Base-by-base conservation (phyloP, 2,797 vertebrate species). In the Sarcoramphus papa region DNA sequence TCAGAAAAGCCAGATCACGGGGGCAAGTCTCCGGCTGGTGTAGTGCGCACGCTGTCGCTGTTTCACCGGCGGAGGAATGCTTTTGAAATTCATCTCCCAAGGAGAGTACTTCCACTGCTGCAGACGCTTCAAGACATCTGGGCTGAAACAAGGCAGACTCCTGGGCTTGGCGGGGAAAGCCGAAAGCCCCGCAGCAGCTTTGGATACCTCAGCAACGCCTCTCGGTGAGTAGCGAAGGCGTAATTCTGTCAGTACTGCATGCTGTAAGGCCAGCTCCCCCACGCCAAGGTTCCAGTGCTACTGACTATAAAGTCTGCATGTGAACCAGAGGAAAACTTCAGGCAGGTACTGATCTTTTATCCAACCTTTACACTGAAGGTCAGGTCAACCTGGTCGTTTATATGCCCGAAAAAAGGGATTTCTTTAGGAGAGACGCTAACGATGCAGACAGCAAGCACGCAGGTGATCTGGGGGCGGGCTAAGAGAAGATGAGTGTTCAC, bases 41-140 rank as follows among this genome's bases (percentile, higher is more conserved):
- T 1, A n/a, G 23, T 9, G 9, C 1, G 0, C 18, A 45, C 48
- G 22, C 48, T 10, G 25, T 50, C 4, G 2, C 48, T 21, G 14
- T 21, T 56, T 14, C 45, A 12, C 50, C 0, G 1, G 17, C 23
- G 12, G n/a, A 43, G 31, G 17, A 35, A 37, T 8, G 21, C n/a
- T 79, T 64, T 27, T 43, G 24, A 48, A 69, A 79, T 43, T n/a
- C n/a, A 20, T 37, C 45, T 53, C 40, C 53, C 28, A 37, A 24
- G 40, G 13, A 65, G 18, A 64, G 51, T 9, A n/a, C 28, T 41
- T 63, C 25, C 33, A 41, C 22, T 28, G 33, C 65, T 47, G 25
- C 43, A 40, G 31, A 24, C 1, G 5, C 35, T 76, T 77, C 53
- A 68, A 4, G 54, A 8, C 40, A 69, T 33, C 51, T 41, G 62